Base-by-base conservation (phyloP, 2,113 vertebrate genomes). In the Pholis gunnellus region DNA sequence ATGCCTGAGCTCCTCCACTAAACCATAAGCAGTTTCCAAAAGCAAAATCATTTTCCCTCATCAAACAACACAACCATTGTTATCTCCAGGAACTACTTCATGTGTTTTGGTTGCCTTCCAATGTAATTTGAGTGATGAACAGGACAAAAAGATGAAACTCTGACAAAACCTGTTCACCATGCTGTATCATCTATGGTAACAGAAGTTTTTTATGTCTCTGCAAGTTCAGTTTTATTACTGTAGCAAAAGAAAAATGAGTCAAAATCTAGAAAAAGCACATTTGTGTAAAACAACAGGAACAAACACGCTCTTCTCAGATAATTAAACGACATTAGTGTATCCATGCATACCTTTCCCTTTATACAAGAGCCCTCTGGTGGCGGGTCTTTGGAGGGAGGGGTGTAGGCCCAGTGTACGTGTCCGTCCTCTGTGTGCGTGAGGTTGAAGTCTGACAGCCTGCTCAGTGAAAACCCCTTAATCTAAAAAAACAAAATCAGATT, bases 391-490 rank as follows among this genome's bases (percentile, higher is more conserved):
- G 18, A 68, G 57, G 72, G 81, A 20, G 94, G 79, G 9, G 69
- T 91, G 61, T 95, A 92, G 17, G 95, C 91, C 97, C 97, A 98
- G 84, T 96, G 77, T 63, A 97, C 85, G 31, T 68, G 36, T 34
- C 95, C 86, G 4, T 95, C 94, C 60, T 97, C 94, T 0, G 94
- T n/a, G 57, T 94, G 92, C 36, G 91, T 96, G 82, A 97, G 94
- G 80, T 76, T 94, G 89, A 97, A 97, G 78, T 96, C 91, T 22
- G 64, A 88, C 84, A 97, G 85, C 90, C 95, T 96, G 36, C 92
- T 94, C 75, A 97, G 78, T 29, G 96, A 96, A 89, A 96, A 97
- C 75, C 91, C 93, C 92, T 91, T 95, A 77, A 97, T 93, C 96
- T 97, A 80, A 86, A 86, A 79, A 14, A 36, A 89, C 64, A 89